Conservation (phyloP, 2,797 vertebrate genomes). For the Oreochromis mossambicus region DNA sequence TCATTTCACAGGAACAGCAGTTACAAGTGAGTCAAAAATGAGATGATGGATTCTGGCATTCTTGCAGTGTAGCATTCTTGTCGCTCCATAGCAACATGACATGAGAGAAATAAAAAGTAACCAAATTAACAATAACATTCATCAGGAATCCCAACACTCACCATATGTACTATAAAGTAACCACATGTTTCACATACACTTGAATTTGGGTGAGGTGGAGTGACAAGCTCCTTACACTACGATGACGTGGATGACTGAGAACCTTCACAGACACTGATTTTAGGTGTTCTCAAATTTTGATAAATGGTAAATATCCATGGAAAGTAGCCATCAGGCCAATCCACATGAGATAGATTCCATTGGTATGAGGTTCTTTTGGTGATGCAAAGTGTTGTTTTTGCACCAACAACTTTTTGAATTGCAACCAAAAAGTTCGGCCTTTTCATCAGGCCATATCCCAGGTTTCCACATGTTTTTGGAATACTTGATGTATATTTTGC, state of each 20-base stretch:
- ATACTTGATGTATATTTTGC: neutral
- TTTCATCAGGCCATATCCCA: neutral
- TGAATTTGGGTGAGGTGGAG: neutral
- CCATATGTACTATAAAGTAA: neutral
- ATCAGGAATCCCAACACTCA: neutral
- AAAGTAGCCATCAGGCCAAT: neutral
- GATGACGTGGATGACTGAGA: neutral
- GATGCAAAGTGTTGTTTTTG: neutral
- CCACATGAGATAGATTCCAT: neutral
- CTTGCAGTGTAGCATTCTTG: neutral
- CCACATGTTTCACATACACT: neutral
- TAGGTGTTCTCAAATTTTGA: neutral
- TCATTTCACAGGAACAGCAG: neutral
- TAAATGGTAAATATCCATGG: neutral
- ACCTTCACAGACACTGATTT: neutral
- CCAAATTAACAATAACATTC: neutral
- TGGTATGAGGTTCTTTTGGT: neutral
- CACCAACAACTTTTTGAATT: neutral
- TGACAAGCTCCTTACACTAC: neutral
- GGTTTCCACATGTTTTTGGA: neutral
- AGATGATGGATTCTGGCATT: neutral
- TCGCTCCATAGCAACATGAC: neutral
- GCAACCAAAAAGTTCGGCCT: neutral
- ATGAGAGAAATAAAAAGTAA: neutral
- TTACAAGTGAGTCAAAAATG: neutral